Base-by-base conservation (phyloP, 1,140 invertebrate genomes). In the Hyphantria cunea region DNA sequence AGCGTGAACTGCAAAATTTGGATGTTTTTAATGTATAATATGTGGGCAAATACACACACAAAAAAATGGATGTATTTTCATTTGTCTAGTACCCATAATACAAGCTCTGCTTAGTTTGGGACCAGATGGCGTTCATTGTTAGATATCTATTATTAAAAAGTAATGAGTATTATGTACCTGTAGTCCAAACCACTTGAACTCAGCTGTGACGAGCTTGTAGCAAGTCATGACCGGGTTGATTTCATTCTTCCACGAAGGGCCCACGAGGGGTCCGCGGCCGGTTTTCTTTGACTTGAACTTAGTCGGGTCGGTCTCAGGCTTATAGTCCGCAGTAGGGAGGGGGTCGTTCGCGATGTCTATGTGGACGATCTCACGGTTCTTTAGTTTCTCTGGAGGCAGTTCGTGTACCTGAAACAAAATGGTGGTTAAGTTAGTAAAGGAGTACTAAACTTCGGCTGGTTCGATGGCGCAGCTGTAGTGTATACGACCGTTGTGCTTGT, bases 111-210 rank as follows among this genome's bases (percentile, higher is more conserved):
- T n/a, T n/a, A n/a, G n/a, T n/a, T n/a, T n/a, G n/a, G n/a, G n/a
- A n/a, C n/a, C n/a, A n/a, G n/a, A n/a, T n/a, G n/a, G n/a, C n/a
- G n/a, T n/a, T n/a, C n/a, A n/a, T n/a, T n/a, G n/a, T n/a, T n/a
- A n/a, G n/a, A n/a, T n/a, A n/a, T n/a, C n/a, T n/a, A n/a, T n/a
- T n/a, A n/a, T n/a, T n/a, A n/a, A n/a, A n/a, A n/a, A n/a, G n/a
- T n/a, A n/a, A n/a, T n/a, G n/a, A n/a, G n/a, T n/a, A 5, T 25
- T 8, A 50, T 66, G 50, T 65, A 92, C 92, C 92, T 99, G 98
- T 15, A 99, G 91, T 34, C 98, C 99, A 84, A 99, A 99, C 99
- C 99, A 99, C 92, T 99, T 99, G 92, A 99, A 99, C 91, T 99
- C 97, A 64, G 97, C 96, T 49, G 97, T 98, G 53, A 99, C 98